A percentile compares a stretch with the other conserved stretches of the same genome.
Evolutionary conservation across 2,888 invertebrate genomes (phyloP).

Genomic region (Saturnia japonica): DNA sequence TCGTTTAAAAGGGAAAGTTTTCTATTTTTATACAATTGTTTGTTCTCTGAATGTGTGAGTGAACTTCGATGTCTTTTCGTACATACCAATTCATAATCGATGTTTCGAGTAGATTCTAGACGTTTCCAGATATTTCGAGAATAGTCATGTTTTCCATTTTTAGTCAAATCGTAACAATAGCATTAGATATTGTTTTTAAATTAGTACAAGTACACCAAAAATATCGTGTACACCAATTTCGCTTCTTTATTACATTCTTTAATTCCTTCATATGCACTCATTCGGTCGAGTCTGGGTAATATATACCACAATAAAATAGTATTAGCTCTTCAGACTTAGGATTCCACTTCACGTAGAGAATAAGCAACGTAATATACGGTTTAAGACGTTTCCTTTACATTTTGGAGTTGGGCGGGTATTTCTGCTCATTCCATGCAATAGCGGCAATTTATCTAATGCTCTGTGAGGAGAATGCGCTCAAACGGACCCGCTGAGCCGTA

Average conservation of each 20-base stretch:
- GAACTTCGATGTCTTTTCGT: too few species aligned
- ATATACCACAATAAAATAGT: conserved; percentile 6
- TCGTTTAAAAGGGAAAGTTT: too few species aligned
- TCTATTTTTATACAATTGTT: too few species aligned
- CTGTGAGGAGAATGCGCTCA: not conserved
- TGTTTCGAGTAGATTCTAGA: too few species aligned
- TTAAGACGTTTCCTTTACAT: conserved; percentile 5
- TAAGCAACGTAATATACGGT: conserved; percentile 1
- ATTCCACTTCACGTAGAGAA: not conserved
- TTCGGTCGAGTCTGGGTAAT: not conserved
- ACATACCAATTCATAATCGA: too few species aligned
- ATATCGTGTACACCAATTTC: not conserved
- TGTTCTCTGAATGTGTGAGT: too few species aligned
- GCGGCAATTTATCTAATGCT: conserved; percentile 13
- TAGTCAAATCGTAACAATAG: too few species aligned
- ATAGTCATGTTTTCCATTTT: too few species aligned
- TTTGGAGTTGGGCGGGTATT: conserved; percentile 4
- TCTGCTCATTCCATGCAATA: conserved; percentile 5
- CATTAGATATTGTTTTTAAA: too few species aligned
- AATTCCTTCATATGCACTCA: not conserved
- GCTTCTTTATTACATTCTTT: not conserved
- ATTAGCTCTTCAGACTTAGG: not conserved
- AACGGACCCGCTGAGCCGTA: not conserved
- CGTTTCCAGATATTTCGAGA: too few species aligned
- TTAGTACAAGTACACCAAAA: too few species aligned